Percentiles rank a stretch among this genome's conserved stretches.
phyloP scores from a whole-genome alignment of 1,140 invertebrate species.

The Eupristina koningsbergeri region DNA sequence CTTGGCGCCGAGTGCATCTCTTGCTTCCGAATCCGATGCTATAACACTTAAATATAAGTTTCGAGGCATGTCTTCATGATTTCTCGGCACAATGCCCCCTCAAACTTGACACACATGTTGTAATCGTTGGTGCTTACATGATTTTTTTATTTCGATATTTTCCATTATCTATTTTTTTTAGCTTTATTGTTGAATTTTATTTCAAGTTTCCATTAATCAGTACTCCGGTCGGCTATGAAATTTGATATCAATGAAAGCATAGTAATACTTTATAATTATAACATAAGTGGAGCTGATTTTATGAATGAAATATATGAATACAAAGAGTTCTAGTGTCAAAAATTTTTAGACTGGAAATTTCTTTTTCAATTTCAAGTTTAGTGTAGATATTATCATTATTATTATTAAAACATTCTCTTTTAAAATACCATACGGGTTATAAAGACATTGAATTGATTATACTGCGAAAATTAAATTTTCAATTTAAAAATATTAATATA shows the following conservation, averaged over 20 bases:
- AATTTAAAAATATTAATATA: no score
- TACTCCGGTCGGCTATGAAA: background rate
- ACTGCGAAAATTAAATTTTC: no score
- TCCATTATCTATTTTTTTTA: no score
- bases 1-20: background rate
- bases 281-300: background rate
- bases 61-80: conserved; percentile 37
- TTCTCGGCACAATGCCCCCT: background rate
- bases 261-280: background rate
- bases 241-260: background rate
- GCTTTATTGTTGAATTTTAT: background rate
- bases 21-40: background rate
- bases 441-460: no score
- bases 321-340: background rate
- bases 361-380: background rate
- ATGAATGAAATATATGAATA: background rate
- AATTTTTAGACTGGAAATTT: background rate
- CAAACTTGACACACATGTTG: conserved; percentile 21
- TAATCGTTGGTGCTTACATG: conserved; percentile 33
- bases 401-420: no score
- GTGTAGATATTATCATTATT: no score
- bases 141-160: no score
- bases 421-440: no score
- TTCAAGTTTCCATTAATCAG: background rate
- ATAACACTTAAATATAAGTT: background rate